Base-by-base conservation (phyloP, 2,888 invertebrate genomes). In the Apodemia zela region DNA sequence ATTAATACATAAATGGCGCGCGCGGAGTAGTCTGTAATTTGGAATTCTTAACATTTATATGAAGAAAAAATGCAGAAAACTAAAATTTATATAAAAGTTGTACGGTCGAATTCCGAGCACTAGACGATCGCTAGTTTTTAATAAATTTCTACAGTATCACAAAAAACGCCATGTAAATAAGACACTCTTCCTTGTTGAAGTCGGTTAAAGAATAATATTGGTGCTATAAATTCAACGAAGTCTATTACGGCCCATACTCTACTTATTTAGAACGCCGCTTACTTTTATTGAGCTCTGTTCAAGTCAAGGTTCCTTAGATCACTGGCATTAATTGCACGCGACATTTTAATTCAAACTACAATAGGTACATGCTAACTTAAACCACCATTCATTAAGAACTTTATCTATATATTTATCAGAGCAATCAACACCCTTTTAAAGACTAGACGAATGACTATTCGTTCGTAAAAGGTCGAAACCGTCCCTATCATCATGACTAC, bases 281-380 rank as follows among this genome's bases (percentile, higher is more conserved):
- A 74, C 75, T 72, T 75, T 72, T 72, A 72, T 70, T 69, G 68
- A 66, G 68, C 66, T 69, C 65, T 68, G 65, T 69, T 66, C 66
- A 66, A 73, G 67, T 72, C 75, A 75, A 75, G 75, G 75, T 63
- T 69, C 62, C 65, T 67, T 67, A 67, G 70, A 72, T 69, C 71
- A 65, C 69, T 72, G 69, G 69, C 70, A 71, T 72, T 69, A 72
- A 71, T 70, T 67, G 68, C 62, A 66, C 61, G 67, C 67, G 61
- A 66, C 66, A 60, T 42, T 45, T 57, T 45, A 45, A 15, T 60
- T 15, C 25, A 47, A 60, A 35, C n/a, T 29, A 59, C 33, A 59
- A 59, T 59, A 38, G 58, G n/a, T n/a, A 11, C 29, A 3, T 42
- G 13, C 33, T 47, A 47, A 47, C 45, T 47, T 17, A 17, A 17